A percentile compares a stretch with the other conserved stretches of the same genome.
Conservation (phyloP, 2,888 invertebrate species). For the Apamea anceps region DNA sequence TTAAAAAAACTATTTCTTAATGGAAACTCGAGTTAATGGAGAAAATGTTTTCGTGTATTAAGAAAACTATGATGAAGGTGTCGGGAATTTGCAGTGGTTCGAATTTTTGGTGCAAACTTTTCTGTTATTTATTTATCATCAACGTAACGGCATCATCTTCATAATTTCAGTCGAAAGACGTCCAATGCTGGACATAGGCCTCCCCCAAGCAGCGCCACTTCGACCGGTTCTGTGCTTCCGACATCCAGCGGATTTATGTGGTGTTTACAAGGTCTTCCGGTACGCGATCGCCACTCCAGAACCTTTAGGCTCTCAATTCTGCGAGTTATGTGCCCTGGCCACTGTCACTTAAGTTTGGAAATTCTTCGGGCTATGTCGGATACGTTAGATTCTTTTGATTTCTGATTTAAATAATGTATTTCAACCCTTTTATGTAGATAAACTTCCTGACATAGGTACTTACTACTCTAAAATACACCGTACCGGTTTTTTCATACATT, state of each 20-base stretch:
- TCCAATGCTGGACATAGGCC: neutral
- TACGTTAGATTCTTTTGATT: neutral
- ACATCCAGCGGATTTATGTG: neutral
- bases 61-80: slow-evolving; percentile 20
- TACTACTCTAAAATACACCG: neutral
- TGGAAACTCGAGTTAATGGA: slow-evolving; percentile 34
- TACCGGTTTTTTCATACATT: neutral
- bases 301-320: neutral
- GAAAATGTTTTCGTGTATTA: slow-evolving; percentile 44
- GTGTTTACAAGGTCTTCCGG: neutral
- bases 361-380: neutral
- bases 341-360: neutral
- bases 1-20: slow-evolving; percentile 31
- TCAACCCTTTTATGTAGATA: neutral
- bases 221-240: neutral
- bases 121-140: neutral
- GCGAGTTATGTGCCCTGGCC: neutral
- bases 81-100: neutral
- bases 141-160: neutral
- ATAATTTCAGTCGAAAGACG: neutral
- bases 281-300: neutral
- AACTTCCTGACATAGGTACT: neutral
- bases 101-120: slow-evolving; percentile 1
- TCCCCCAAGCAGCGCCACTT: neutral
- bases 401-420: neutral